Percentiles rank a stretch among this genome's conserved stretches.
Evolutionary conservation across 1,140 invertebrate genomes (phyloP).

Genomic region (Cotesia glomerata): DNA sequence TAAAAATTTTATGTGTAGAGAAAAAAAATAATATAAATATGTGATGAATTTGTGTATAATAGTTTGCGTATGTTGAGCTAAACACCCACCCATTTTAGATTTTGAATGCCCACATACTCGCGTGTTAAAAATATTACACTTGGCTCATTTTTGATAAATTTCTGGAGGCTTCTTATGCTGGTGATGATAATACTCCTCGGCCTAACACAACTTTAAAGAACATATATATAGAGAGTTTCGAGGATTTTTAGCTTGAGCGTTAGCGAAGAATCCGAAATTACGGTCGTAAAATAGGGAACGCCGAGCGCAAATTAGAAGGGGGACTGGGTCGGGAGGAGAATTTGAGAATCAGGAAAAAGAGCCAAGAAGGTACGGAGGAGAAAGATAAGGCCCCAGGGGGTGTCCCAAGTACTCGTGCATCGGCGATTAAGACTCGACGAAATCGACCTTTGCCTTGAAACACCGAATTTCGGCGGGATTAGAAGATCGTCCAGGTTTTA

Average conservation of each 20-base stretch:
- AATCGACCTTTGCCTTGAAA: slow-evolving; percentile 28
- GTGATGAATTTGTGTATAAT: too few relatives aligned
- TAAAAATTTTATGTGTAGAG: neutral
- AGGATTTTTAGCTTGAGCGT: slow-evolving; percentile 18
- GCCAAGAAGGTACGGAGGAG: too few relatives aligned
- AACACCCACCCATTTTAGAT: too few relatives aligned
- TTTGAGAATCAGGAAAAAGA: too few relatives aligned
- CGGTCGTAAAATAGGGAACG: slow-evolving; percentile 48
- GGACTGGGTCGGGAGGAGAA: slow-evolving; percentile 23
- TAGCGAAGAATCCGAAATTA: slow-evolving; percentile 51
- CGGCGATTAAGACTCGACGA: neutral
- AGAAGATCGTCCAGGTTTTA: slow-evolving; percentile 4
- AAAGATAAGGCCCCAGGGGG: slow-evolving; percentile 35
- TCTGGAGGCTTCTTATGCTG: neutral
- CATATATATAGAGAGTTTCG: slow-evolving; percentile 13
- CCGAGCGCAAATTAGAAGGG: slow-evolving; percentile 48
- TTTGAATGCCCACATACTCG: too few relatives aligned
- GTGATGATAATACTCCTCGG: neutral
- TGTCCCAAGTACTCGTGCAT: slow-evolving; percentile 29
- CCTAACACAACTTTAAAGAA: too few relatives aligned
- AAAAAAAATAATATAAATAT: neutral
- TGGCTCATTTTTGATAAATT: neutral
- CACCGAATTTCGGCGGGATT: slow-evolving; percentile 12
- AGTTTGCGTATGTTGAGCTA: too few relatives aligned
- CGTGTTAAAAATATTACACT: too few relatives aligned